Conservation (phyloP, 2,797 vertebrate genomes). For the Moxostoma hubbsi region DNA sequence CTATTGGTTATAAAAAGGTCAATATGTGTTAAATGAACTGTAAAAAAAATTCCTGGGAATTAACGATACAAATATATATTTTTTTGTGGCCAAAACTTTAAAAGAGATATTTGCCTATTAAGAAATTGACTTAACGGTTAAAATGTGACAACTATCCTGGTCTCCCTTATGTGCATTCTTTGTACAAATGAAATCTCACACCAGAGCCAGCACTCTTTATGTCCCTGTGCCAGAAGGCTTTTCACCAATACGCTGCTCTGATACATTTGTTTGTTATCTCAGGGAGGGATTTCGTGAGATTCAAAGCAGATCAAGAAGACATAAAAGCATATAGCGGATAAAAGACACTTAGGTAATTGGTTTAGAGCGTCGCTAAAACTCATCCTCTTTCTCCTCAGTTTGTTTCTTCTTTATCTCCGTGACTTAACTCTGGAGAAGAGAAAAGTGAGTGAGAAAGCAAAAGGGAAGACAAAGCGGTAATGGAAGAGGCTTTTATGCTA, state of each 20-base stretch:
- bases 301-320: slow-evolving; percentile 86
- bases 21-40: no score
- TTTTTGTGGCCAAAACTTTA: no score
- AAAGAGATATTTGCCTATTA: no score
- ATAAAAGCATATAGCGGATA: slow-evolving; percentile 86
- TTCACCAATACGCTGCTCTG: slow-evolving; percentile 68
- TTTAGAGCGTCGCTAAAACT: slow-evolving; percentile 78
- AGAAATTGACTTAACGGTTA: no score
- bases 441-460: slow-evolving; percentile 52
- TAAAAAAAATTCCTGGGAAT: no score
- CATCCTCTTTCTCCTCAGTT: slow-evolving; percentile 75
- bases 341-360: slow-evolving; percentile 87
- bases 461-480: slow-evolving; percentile 52
- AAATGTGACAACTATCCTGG: no score
- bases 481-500: slow-evolving; percentile 61
- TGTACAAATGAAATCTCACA: neutral
- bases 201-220: neutral
- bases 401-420: slow-evolving; percentile 68
- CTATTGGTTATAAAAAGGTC: no score
- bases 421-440: slow-evolving; percentile 70
- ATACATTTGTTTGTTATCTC: slow-evolving; percentile 88
- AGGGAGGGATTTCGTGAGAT: slow-evolving; percentile 86
- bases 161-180: neutral
- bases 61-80: no score
- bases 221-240: slow-evolving; percentile 54